Base-by-base conservation (phyloP, 2,797 vertebrate species). In the Rhinophrynus dorsalis region DNA sequence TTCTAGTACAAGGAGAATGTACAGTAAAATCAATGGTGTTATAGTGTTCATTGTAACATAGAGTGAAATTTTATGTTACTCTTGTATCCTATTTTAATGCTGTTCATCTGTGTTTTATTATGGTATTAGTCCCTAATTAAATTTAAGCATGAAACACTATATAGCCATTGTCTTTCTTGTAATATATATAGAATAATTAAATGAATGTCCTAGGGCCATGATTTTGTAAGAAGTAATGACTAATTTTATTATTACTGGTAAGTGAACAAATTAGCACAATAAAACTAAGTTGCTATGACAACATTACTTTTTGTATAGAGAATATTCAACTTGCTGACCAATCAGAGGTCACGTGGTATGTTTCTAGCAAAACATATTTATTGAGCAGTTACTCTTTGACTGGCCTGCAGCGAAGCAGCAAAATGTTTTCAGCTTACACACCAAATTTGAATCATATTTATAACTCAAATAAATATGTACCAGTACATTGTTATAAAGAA, bases 141-240 rank as follows among this genome's bases (percentile, higher is more conserved):
- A 30, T 44, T 37, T 26, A 15, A 32, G 37, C 35, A 33, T 55
- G 12, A 55, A 55, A 52, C 47, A 29, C 24, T 64, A 64, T 52
- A 64, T 30, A 40, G 23, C 40, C 33, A 66, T 44, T 44, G 17
- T 27, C 42, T 45, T 45, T 66, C 18, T 47, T 67, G 23, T 38
- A 56, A 67, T 56, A 67, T n/a, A n/a, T 67, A 67, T 67, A 45
- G 63, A 67, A 56, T 67, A 32, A 67, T 56, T 67, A 56, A 56
- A 9, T 29, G 20, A 64, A 64, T 52, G 63, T 65, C 52, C 42
- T 57, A 56, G 9, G 50, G 64, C 40, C 30, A 32, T 10, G 21
- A 54, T 57, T 55, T 56, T 17, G 29, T 30, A 45, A 9, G 38
- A 57, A 45, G 52, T 24, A 20, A 57, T 57, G 23, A 11, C 56